Conservation (phyloP, 2,888 invertebrate species). For the Polydrusus cervinus region DNA sequence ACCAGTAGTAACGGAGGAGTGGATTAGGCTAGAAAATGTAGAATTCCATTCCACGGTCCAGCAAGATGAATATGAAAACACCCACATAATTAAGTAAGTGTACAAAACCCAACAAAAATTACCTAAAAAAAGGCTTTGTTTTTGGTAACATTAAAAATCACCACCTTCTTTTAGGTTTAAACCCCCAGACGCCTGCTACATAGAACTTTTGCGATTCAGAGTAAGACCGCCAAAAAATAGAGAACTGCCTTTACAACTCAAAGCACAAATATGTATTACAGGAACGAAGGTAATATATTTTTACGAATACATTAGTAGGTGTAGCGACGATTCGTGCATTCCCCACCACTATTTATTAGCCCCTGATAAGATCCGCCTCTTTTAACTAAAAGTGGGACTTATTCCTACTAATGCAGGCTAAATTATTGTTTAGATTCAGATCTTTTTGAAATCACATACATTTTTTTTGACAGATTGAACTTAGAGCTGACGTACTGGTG, state of each 20-base stretch:
- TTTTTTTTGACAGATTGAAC: slow-evolving; percentile 85
- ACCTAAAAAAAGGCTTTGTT: too few species aligned
- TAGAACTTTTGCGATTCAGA: slow-evolving; percentile 96
- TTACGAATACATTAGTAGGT: slow-evolving; percentile 5
- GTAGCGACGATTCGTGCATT: not conserved
- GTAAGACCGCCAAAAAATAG: slow-evolving; percentile 96
- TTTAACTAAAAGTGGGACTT: not conserved
- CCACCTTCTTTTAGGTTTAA: slow-evolving; percentile 80
- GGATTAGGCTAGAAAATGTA: slow-evolving; percentile 96
- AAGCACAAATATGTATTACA: slow-evolving; percentile 90
- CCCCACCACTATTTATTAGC: not conserved
- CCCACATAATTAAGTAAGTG: slow-evolving; percentile 87
- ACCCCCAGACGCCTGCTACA: slow-evolving; percentile 98
- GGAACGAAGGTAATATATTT: slow-evolving; percentile 83
- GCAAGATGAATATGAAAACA: slow-evolving; percentile 89
- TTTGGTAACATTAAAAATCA: too few species aligned
- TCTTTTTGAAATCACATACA: too few species aligned
- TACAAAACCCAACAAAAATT: too few species aligned
- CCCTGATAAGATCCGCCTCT: not conserved
- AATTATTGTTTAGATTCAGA: too few species aligned
- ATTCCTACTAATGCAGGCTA: not conserved
- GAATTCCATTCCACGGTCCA: slow-evolving; percentile 97
- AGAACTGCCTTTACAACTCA: slow-evolving; percentile 96
- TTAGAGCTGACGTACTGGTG: slow-evolving; percentile 95
- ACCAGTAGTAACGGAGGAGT: slow-evolving; percentile 98